Evolutionary conservation across 2,113 vertebrate species (phyloP), one percentile per base, ranked within the genome.

Genomic region (Anthoscopus minutus): DNA sequence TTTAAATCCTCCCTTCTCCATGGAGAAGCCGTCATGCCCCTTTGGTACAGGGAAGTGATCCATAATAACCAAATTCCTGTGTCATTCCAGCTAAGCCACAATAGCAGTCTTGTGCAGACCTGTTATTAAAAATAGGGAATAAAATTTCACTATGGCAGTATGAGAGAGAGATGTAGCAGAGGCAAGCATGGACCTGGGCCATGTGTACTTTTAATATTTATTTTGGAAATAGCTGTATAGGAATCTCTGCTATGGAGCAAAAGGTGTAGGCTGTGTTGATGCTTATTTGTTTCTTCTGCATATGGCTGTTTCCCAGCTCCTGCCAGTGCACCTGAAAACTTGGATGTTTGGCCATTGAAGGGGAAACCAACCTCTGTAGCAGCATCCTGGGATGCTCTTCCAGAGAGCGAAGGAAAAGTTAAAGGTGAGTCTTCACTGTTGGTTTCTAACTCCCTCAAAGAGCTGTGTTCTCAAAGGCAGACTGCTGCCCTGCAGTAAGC

Each of bases 341-440:
- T 99, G 82, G 98, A 98, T 20, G 99, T 99, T 86, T 98, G 98
- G 97, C 98, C 99, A 9, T 94, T 99, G 24, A 97, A 98, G 86
- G 99, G 98, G 72, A 98, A 99, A 96, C 98, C 98, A 48, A 99
- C 98, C 3, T 98, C 98, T 60, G 99, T 99, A 78, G 98, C 97
- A 35, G 99, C 98, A 54, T 98, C 98, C 50, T 99, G 99, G 99
- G 99, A 99, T 60, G 98, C 98, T 24, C 98, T 99, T 73, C 98
- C 98, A 73, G 99, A 99, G 91, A 98, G 98, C 1, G 99, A 99
- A 95, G 99, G 99, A 60, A 98, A 98, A 96, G 98, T 99, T 88
- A 98, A 98, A 99, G 99, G 99, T 99, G 96, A 87, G 97, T 88
- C 4, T 28, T 87, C 51, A 11, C 28, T 50, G 13, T 24, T 5